Evolutionary conservation across 2,888 invertebrate genomes (phyloP).

Genomic region (Acanthosepion esculentum): DNA sequence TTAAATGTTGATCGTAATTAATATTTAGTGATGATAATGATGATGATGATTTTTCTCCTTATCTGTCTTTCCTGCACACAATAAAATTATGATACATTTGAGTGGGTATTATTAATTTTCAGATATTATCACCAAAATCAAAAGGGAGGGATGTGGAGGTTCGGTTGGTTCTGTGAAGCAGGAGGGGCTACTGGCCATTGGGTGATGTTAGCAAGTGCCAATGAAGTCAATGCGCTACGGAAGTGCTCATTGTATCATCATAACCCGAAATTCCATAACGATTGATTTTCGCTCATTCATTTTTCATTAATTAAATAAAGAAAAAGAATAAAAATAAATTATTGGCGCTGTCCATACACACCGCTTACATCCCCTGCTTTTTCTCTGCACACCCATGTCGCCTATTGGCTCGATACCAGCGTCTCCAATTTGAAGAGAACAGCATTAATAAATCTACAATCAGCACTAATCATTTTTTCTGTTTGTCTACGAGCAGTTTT

Average conservation of each 20-base stretch:
- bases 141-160: not conserved
- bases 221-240: not conserved
- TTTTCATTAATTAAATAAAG: not conserved
- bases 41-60: not conserved
- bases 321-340: not conserved
- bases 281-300: constrained; percentile 22
- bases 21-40: not conserved
- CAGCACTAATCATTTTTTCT: constrained; percentile 23
- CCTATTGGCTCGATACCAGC: not conserved
- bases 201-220: not conserved
- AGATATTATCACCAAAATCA: not conserved
- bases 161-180: not conserved
- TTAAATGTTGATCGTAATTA: not conserved
- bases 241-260: not conserved
- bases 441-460: not conserved
- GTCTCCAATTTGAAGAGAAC: not conserved
- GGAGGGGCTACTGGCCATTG: not conserved
- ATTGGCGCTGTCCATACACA: not conserved
- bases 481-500: constrained; percentile 10
- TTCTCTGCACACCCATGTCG: not conserved
- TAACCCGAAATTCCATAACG: constrained; percentile 18
- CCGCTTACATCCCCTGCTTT: not conserved
- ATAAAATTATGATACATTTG: not conserved
- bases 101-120: not conserved
- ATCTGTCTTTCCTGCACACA: not conserved